phyloP scores from a whole-genome alignment of 2,797 vertebrate genomes.

The Acomys russatus region DNA sequence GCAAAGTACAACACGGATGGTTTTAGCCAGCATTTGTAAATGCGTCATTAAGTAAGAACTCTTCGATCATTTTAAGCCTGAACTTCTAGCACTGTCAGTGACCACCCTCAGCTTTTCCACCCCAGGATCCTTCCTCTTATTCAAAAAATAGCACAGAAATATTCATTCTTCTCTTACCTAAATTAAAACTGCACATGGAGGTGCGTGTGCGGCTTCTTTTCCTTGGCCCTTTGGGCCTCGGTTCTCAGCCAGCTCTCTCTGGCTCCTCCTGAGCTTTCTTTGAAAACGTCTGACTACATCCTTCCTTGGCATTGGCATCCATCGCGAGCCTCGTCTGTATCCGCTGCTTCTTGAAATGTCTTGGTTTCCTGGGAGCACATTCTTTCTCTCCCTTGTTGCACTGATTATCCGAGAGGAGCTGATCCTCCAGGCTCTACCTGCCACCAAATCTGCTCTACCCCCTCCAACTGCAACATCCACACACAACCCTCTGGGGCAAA shows the following conservation, averaged over 20 bases:
- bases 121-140: neutral
- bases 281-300: neutral
- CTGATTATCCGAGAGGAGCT: neutral
- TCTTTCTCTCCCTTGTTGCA: neutral
- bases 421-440: neutral
- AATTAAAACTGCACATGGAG: neutral
- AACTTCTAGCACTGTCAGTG: constrained; percentile 6
- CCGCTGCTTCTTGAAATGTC: neutral
- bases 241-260: neutral
- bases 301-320: neutral
- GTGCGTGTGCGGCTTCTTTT: neutral
- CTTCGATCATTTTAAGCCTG: neutral
- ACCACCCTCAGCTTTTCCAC: neutral
- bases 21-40: constrained; percentile 22
- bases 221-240: neutral
- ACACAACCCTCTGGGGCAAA: neutral
- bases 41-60: neutral
- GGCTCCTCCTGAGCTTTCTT: neutral
- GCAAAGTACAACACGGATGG: neutral
- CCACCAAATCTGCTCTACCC: neutral
- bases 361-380: neutral
- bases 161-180: constrained; percentile 10
- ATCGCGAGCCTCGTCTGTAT: neutral
- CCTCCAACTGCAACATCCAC: neutral
- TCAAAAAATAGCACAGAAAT: constrained; percentile 9